These are phyloP conservation scores for Drosophila kepulauana DNA, from an alignment of 1,140 invertebrate genomes.

Conservation along the genomic window DNA sequence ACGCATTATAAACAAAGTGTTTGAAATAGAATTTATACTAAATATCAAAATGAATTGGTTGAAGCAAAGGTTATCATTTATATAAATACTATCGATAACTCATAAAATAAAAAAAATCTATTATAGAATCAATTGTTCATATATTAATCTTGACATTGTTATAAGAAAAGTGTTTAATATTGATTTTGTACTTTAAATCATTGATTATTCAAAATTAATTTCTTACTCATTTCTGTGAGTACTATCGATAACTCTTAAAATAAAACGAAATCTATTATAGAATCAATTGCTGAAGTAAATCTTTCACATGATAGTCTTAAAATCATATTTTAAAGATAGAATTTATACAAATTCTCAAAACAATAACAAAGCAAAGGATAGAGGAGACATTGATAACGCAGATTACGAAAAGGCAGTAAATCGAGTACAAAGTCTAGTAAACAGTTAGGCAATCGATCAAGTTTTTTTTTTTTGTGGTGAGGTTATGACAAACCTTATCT, in stretches of 20 bases:
- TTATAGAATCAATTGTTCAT: too few species aligned
- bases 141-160: not conserved
- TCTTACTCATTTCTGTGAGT: too few species aligned
- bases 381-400: not conserved
- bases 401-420: not conserved
- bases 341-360: too few species aligned
- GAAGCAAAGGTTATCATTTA: not conserved
- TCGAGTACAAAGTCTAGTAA: constrained; percentile 11
- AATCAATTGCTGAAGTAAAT: too few species aligned
- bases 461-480: not conserved
- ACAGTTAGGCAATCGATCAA: constrained; percentile 5
- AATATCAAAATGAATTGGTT: not conserved
- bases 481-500: constrained; percentile 11
- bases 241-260: too few species aligned
- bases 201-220: not conserved
- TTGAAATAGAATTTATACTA: not conserved
- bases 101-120: too few species aligned
- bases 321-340: too few species aligned
- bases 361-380: not conserved
- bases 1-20: not conserved
- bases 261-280: too few species aligned
- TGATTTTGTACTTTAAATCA: not conserved
- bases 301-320: too few species aligned
- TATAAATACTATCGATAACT: too few species aligned
- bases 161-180: not conserved